Percentiles rank a stretch among this genome's conserved stretches.
These are phyloP conservation scores for Teleogryllus oceanicus DNA, from an alignment of 2,888 invertebrate genomes.

Conservation along the genomic window DNA sequence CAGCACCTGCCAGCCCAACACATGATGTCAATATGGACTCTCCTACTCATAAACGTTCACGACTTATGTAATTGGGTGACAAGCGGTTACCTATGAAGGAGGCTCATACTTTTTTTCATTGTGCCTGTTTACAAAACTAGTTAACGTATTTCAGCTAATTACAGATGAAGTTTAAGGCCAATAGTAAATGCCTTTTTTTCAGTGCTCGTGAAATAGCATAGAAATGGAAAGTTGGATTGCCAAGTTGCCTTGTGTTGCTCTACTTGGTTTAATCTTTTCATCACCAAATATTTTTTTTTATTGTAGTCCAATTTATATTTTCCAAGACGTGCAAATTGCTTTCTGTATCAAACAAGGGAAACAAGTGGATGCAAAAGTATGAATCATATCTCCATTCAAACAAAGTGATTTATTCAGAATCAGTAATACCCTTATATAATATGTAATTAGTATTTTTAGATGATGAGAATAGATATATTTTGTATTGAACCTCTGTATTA, in stretches of 20 bases:
- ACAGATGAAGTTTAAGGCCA: background rate
- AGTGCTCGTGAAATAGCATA: background rate
- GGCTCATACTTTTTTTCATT: slow-evolving; percentile 4
- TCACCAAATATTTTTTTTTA: background rate
- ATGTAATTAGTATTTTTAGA: background rate
- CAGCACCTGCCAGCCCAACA: slow-evolving; percentile 55
- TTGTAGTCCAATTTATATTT: background rate
- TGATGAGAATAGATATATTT: slow-evolving; percentile 10
- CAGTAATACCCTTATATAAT: background rate
- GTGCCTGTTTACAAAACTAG: slow-evolving; percentile 12
- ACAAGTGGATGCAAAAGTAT: background rate
- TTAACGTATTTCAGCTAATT: slow-evolving; percentile 2
- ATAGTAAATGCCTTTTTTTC: background rate
- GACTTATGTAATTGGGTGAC: slow-evolving; percentile 58
- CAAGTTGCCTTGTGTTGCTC: background rate
- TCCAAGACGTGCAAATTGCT: background rate
- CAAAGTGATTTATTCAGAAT: background rate
- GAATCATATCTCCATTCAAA: background rate
- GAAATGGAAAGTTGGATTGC: background rate
- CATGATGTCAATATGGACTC: slow-evolving; percentile 74
- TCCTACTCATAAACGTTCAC: slow-evolving; percentile 70
- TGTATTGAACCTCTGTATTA: background rate
- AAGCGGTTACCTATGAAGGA: background rate
- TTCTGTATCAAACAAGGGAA: background rate
- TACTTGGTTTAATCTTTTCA: background rate